Percentiles rank a stretch among this genome's conserved stretches.
Evolutionary conservation across 2,888 invertebrate species (phyloP).

Genomic region (Lycophotia porphyrea): DNA sequence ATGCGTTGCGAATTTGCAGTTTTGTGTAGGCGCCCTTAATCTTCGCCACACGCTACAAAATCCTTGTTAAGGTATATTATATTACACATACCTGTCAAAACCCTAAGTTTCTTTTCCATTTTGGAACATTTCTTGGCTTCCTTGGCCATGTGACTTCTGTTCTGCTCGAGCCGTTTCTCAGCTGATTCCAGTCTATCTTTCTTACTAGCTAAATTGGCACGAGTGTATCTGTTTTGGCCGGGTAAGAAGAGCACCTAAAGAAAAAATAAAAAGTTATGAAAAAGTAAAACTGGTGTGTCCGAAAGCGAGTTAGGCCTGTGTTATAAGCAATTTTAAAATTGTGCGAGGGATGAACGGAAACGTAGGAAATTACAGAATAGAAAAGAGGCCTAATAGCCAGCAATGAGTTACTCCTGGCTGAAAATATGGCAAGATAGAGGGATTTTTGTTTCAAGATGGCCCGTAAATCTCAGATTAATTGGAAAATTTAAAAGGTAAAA

Average conservation of each 20-base stretch:
- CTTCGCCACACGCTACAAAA: neutral
- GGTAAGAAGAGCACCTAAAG: conserved; percentile 96
- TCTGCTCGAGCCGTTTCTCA: conserved; percentile 97
- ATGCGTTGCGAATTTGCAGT: too few relatives aligned
- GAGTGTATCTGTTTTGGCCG: conserved; percentile 97
- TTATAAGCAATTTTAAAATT: neutral
- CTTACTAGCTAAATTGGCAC: conserved; percentile 98
- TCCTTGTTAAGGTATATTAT: neutral
- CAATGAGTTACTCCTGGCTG: neutral
- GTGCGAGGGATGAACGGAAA: neutral
- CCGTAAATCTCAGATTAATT: neutral
- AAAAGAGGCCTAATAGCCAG: neutral
- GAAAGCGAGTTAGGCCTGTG: neutral
- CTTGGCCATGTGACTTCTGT: conserved; percentile 98
- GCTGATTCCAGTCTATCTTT: conserved; percentile 98
- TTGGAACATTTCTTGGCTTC: conserved; percentile 99
- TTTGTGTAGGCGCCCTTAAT: too few relatives aligned
- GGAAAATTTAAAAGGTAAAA: neutral
- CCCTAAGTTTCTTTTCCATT: conserved; percentile 98
- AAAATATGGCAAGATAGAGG: neutral
- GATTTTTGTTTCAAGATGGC: neutral
- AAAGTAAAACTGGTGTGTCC: neutral
- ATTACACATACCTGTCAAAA: conserved; percentile 92
- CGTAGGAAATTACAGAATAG: neutral
- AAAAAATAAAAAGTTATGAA: neutral